Evolutionary conservation across 2,113 vertebrate genomes (phyloP).

Genomic region (Channa maculata): DNA sequence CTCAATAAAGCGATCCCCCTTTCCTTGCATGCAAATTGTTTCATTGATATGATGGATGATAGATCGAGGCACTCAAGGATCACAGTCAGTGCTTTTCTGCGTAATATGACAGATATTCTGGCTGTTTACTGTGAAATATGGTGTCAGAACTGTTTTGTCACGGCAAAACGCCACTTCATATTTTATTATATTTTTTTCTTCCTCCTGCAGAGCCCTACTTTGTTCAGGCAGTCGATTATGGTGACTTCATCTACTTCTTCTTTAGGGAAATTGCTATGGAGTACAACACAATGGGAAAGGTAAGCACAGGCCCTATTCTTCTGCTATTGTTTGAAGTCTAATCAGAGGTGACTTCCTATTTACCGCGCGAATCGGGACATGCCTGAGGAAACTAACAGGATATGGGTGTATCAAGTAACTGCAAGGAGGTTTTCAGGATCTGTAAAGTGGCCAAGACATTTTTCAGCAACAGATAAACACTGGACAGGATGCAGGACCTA

Average conservation of each 20-base stretch:
- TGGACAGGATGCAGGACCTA: constrained; percentile 68
- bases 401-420: constrained; percentile 68
- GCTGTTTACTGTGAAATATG: constrained; percentile 69
- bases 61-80: constrained; percentile 59
- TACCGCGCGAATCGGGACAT: constrained; percentile 66
- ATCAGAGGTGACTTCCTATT: constrained; percentile 79
- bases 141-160: constrained; percentile 61
- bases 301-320: constrained; percentile 75
- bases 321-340: constrained; percentile 64
- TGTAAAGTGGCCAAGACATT: constrained; percentile 58
- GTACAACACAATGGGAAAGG: constrained; percentile 99
- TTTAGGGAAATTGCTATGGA: constrained; percentile 99
- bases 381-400: constrained; percentile 81
- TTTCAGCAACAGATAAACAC: constrained; percentile 69
- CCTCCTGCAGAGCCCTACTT: constrained; percentile 93
- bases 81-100: constrained; percentile 53
- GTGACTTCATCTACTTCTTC: constrained; percentile 98
- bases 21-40: constrained; percentile 66
- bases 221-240: constrained; percentile 95
- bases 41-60: constrained; percentile 68
- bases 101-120: constrained; percentile 64
- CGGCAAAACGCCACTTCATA: constrained; percentile 41
- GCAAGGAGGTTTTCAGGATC: constrained; percentile 67
- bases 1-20: constrained; percentile 61
- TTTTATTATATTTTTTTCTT: constrained; percentile 26